A percentile compares a stretch with the other conserved stretches of the same genome.
Conservation (phyloP, 1,140 invertebrate species). For the Eumaeus atala region DNA sequence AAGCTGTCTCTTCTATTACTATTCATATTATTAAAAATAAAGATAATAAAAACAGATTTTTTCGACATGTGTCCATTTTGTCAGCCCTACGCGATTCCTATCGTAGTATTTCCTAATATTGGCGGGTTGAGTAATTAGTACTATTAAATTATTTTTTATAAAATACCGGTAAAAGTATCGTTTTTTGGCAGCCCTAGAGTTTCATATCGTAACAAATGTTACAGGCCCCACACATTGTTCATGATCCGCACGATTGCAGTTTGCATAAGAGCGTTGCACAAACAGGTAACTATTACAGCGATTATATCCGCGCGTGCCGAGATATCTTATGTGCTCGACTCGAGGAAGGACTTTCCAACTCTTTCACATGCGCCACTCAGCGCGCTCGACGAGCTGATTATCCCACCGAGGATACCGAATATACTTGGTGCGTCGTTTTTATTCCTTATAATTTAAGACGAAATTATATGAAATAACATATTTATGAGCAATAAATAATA, state of each 20-base stretch:
- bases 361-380: conserved; percentile 32
- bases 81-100: no score
- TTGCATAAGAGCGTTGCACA: conserved; percentile 65
- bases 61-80: no score
- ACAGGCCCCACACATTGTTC: conserved; percentile 42
- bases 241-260: conserved; percentile 60
- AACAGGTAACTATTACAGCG: conserved; percentile 55
- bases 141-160: no score
- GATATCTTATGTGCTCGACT: conserved; percentile 50
- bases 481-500: no score
- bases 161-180: background rate
- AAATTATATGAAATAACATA: no score
- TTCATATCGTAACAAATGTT: conserved; percentile 2
- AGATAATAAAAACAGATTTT: no score
- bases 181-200: conserved; percentile 20
- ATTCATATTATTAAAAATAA: no score
- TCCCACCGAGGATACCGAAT: conserved; percentile 3
- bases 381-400: conserved; percentile 5
- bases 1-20: no score
- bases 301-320: conserved; percentile 62
- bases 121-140: no score
- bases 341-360: conserved; percentile 59
- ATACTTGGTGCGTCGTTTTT: background rate
- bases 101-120: no score
- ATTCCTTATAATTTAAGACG: no score